Evolutionary conservation across 2,113 vertebrate genomes (phyloP), one percentile per base, ranked within the genome.

Genomic region (Stigmatopora nigra): DNA sequence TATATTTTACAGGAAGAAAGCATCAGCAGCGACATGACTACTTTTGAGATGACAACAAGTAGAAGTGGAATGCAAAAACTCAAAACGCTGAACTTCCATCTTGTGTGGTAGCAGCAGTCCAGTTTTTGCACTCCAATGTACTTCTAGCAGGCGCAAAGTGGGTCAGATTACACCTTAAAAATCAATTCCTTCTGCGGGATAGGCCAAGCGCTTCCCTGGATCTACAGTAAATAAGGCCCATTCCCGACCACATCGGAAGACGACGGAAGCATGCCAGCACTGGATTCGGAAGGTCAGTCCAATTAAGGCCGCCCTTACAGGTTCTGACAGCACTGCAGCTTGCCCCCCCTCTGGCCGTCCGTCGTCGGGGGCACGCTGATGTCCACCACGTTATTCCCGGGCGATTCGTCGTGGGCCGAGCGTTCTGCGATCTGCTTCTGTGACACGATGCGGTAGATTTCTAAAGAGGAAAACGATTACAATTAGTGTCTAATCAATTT

Each of bases 311-410:
- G 78, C 70, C 10, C 90, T 95, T 95, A 99, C 94, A 97, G 94
- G 86, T 94, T 98, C 91, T 98, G 96, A 89, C 96, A 99, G 91
- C 96, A 99, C 91, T 98, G 95, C 75, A 98, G 93, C 91, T 95
- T 96, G 91, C 78, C 93, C 81, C 94, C 92, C 88, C 94, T 95
- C 87, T 97, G 95, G 87, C 94, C 92, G 0, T 99, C 96, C 5
- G 93, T 96, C 82, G 96, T 99, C 61, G 96, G 96, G 0, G 96
- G 96, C 58, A 99, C 96, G 0, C 94, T 99, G 91, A 99, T 99
- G 88, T 98, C 96, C 20, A 99, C 96, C 44, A 99, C 96, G 0
- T 99, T 99, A 91, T 98, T 99, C 72, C 96, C 95, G 0, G 95
- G 96, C 71, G 96, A 99, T 80, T 99, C 96, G 4, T 98, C 95